Evolutionary conservation across 2,888 invertebrate species (phyloP).

Genomic region (Rhingia rostrata): DNA sequence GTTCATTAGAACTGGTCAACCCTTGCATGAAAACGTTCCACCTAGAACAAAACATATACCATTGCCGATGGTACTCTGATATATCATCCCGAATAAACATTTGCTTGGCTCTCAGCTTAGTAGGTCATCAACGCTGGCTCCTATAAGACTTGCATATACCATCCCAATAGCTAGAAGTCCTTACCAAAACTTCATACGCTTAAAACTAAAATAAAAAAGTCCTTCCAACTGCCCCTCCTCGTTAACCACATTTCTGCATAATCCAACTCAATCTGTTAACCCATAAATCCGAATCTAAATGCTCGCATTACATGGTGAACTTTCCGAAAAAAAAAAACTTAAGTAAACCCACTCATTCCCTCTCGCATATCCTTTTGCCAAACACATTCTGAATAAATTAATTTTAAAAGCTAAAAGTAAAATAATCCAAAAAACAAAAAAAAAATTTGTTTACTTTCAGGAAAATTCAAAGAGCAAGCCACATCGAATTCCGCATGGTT

Average conservation of each 20-base stretch:
- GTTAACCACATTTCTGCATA: not conserved
- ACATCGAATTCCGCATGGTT: slow-evolving; percentile 97
- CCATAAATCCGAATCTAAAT: slow-evolving; percentile 31
- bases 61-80: too few species aligned
- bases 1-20: too few species aligned
- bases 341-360: slow-evolving; percentile 8
- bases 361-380: slow-evolving; percentile 32
- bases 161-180: not conserved
- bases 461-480: slow-evolving; percentile 95
- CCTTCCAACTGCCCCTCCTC: not conserved
- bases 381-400: slow-evolving; percentile 63
- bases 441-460: slow-evolving; percentile 75
- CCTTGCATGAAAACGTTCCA: too few species aligned
- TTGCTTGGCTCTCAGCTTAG: too few species aligned
- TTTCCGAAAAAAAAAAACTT: not conserved
- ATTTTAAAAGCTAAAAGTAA: slow-evolving; percentile 28
- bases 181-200: not conserved
- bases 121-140: too few species aligned
- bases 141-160: too few species aligned
- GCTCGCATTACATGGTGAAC: slow-evolving; percentile 7
- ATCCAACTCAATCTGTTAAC: slow-evolving; percentile 13
- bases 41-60: too few species aligned
- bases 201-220: not conserved
- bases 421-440: slow-evolving; percentile 13
- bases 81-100: too few species aligned